Conservation (phyloP, 2,888 invertebrate genomes). For the Ceramica pisi region DNA sequence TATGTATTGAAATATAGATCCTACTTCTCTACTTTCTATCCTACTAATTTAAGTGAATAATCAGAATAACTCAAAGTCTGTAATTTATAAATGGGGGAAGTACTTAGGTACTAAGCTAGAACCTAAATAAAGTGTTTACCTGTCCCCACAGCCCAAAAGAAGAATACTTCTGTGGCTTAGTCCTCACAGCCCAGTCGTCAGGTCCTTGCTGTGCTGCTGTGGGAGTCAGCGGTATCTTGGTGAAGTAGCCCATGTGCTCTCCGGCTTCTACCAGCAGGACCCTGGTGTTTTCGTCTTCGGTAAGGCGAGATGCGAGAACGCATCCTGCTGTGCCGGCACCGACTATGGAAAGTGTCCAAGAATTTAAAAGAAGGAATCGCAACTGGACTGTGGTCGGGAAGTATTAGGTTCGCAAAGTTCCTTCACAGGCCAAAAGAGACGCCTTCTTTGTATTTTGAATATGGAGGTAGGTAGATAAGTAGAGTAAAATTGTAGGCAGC, state of each 20-base stretch:
- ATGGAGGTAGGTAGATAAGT: too few relatives aligned
- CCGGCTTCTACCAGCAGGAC: slow-evolving; percentile 94
- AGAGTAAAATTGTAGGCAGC: too few relatives aligned
- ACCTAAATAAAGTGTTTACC: slow-evolving; percentile 83
- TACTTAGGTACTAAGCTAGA: too few relatives aligned
- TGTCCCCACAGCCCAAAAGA: slow-evolving; percentile 92
- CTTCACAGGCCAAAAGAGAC: too few relatives aligned
- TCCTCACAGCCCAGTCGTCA: slow-evolving; percentile 93
- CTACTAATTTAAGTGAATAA: too few relatives aligned
- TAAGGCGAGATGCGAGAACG: slow-evolving; percentile 92
- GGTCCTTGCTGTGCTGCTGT: slow-evolving; percentile 93
- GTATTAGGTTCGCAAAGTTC: too few relatives aligned
- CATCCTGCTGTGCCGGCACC: slow-evolving; percentile 94
- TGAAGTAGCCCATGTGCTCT: slow-evolving; percentile 92
- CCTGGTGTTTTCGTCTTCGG: slow-evolving; percentile 89
- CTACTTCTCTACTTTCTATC: too few relatives aligned
- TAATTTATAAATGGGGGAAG: too few relatives aligned
- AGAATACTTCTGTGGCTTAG: slow-evolving; percentile 92
- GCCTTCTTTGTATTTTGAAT: neutral
- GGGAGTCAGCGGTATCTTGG: slow-evolving; percentile 92
- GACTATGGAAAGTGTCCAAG: slow-evolving; percentile 82
- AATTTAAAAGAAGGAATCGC: neutral
- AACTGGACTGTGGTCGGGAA: too few relatives aligned
- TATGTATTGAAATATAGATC: too few relatives aligned
- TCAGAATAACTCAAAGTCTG: too few relatives aligned